These are phyloP conservation scores for Laspeyria flexula DNA, from an alignment of 2,888 invertebrate species.

Conservation along the genomic window DNA sequence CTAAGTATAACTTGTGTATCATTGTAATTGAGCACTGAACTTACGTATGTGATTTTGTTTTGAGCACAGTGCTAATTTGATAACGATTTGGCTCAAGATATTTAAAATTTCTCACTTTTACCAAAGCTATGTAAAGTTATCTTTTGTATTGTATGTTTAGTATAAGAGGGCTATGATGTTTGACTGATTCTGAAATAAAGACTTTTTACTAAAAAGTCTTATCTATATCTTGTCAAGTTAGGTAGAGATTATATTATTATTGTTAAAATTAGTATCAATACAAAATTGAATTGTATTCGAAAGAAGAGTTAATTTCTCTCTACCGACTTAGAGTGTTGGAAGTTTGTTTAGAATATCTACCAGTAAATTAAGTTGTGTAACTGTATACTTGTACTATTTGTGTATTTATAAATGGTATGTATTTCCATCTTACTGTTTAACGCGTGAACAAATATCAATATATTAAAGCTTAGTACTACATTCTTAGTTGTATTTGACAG, in stretches of 20 bases:
- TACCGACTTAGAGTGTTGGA: slow-evolving; percentile 5
- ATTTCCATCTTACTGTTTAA: slow-evolving; percentile 18
- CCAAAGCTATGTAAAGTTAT: slow-evolving; percentile 59
- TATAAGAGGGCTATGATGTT: slow-evolving; percentile 60
- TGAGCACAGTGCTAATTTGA: slow-evolving; percentile 16
- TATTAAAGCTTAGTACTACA: slow-evolving; percentile 53
- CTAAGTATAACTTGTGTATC: no score
- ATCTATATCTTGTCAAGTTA: slow-evolving; percentile 10
- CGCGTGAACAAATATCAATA: slow-evolving; percentile 40
- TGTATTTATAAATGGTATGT: slow-evolving; percentile 4
- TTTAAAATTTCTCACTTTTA: slow-evolving; percentile 45
- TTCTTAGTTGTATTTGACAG: slow-evolving; percentile 55
- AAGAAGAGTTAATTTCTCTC: background rate
- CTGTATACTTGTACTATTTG: background rate
- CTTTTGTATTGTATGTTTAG: slow-evolving; percentile 47
- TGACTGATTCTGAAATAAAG: slow-evolving; percentile 54
- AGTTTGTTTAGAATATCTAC: background rate
- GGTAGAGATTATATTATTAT: background rate
- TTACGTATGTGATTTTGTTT: background rate
- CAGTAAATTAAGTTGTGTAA: slow-evolving; percentile 1
- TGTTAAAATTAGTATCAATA: background rate
- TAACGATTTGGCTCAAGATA: slow-evolving; percentile 27
- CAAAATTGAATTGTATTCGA: background rate
- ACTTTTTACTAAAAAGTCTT: slow-evolving; percentile 3
- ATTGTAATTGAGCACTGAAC: background rate